Base-by-base conservation (phyloP, 2,797 vertebrate genomes). In the Nothura maculosa region DNA sequence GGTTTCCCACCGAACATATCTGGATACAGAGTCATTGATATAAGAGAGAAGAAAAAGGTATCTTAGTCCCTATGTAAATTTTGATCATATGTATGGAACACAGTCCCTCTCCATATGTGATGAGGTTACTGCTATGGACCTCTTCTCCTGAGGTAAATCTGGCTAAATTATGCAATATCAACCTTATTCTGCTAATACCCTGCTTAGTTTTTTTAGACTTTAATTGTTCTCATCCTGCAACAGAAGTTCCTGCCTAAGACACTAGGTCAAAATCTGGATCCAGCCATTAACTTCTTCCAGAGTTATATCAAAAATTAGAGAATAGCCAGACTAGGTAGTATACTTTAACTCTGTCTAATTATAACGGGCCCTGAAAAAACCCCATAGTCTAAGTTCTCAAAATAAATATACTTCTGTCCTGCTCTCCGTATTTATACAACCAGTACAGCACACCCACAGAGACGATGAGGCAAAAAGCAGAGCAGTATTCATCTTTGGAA, bases 221-320 rank as follows among this genome's bases (percentile, higher is more conserved):
- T 63, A 40, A 57, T 25, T 67, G 40, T 19, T 15, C 64, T 64
- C 61, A 8, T 78, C 69, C 57, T 93, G 61, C 12, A 87, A 70
- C 8, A 87, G 69, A 89, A 92, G 17, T n/a, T 85, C 68, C 55
- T 82, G 25, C 10, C 78, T 85, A 93, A 90, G 66, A 75, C 11
- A 69, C 70, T 78, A 83, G 11, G 7, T 43, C 36, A 70, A 50
- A n/a, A 40, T 70, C 12, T 54, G 18, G 19, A 28, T 40, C 19
- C 30, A 50, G 48, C 12, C 36, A 52, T 40, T 54, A 50, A 15
- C 20, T 70, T 10, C 21, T 92, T 91, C 69, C 78, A 87, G 68
- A 93, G 88, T 70, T 40, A 70, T n/a, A 42, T 55, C 17, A 74
- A 32, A 55, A 81, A 8, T 38, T n/a, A 82, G 58, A 90, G 24